Conservation (phyloP, 2,113 vertebrate genomes). For the Cyanoderma ruficeps region DNA sequence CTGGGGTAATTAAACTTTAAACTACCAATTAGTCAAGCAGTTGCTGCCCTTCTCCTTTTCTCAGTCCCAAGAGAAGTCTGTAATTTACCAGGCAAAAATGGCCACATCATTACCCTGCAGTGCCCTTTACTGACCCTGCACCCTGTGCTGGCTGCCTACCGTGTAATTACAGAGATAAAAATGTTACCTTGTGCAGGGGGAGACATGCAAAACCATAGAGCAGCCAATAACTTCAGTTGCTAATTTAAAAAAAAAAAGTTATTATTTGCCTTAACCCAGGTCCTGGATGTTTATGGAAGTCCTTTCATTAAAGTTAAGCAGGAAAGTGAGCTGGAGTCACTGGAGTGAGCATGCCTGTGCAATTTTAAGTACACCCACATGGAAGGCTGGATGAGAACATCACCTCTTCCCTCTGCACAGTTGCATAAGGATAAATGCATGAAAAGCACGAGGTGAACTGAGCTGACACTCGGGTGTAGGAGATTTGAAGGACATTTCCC, state of each 20-base stretch:
- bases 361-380: background rate
- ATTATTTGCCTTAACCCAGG: background rate
- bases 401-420: background rate
- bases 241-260: background rate
- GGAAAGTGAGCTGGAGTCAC: background rate
- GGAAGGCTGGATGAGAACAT: background rate
- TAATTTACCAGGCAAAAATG: conserved; percentile 71
- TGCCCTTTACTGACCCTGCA: conserved; percentile 43
- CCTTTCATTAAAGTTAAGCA: background rate
- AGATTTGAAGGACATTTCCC: background rate
- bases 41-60: conserved; percentile 48
- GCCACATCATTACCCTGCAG: conserved; percentile 64
- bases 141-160: background rate
- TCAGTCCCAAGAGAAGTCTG: conserved; percentile 56
- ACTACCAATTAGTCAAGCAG: conserved; percentile 74
- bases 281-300: background rate
- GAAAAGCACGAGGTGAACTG: background rate
- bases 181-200: background rate
- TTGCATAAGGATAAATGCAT: background rate
- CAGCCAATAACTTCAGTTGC: background rate
- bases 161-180: conserved; percentile 66
- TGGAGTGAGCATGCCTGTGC: accelerated
- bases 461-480: background rate
- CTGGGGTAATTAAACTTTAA: conserved; percentile 74
- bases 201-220: background rate